Conservation (phyloP, 35 echinoderm and acorn worm species). For the Chiridota heheva region DNA sequence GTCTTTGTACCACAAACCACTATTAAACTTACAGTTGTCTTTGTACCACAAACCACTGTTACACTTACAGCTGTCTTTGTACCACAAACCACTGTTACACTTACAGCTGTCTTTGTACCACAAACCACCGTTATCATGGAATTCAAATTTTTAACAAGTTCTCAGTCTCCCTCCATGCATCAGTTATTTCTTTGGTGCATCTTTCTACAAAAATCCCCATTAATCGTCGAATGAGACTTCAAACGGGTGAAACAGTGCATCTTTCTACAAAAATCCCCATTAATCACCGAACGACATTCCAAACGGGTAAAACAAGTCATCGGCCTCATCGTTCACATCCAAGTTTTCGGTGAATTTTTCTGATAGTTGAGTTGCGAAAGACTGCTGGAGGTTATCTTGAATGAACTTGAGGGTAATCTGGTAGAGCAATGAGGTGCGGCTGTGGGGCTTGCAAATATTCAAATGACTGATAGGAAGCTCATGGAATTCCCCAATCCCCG, state of each 20-base stretch:
- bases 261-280: too few species aligned
- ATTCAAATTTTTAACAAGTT: too few species aligned
- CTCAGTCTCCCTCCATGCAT: too few species aligned
- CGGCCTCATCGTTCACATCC: conserved; percentile 56
- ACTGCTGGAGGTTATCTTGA: conserved; percentile 37
- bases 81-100: too few species aligned
- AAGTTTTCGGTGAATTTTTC: conserved; percentile 64
- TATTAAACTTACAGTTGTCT: too few species aligned
- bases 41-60: too few species aligned
- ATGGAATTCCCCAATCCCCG: conserved; percentile 86
- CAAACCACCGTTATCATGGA: too few species aligned
- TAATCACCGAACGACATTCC: conserved; percentile 77
- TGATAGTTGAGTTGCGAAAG: conserved; percentile 42
- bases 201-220: too few species aligned
- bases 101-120: too few species aligned
- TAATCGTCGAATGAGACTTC: conserved; percentile 74
- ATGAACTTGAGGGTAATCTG: conserved; percentile 68
- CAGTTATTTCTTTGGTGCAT: too few species aligned
- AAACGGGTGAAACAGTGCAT: conserved; percentile 60
- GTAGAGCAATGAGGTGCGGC: conserved; percentile 68
- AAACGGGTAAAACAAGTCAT: conserved; percentile 59
- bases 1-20: too few species aligned
- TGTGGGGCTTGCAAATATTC: conserved; percentile 80
- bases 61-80: too few species aligned
- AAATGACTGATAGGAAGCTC: conserved; percentile 72